Evolutionary conservation across 2,888 invertebrate genomes (phyloP).

Genomic region (Priocnemis perturbator): DNA sequence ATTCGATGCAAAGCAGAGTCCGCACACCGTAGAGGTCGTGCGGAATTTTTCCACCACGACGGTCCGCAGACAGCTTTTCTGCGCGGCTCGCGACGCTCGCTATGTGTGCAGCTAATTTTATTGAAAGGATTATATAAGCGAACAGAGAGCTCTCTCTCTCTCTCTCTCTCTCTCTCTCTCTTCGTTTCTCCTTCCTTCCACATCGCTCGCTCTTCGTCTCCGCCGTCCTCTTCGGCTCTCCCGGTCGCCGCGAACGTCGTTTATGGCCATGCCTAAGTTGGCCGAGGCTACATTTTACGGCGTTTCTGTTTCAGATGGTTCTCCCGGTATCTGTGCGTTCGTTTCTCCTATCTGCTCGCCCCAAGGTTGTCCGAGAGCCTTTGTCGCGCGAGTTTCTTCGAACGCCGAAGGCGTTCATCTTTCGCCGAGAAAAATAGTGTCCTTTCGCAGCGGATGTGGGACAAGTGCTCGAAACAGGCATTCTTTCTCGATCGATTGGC

Average conservation of each 20-base stretch:
- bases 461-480: too few species aligned
- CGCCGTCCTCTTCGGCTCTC: slow-evolving; percentile 25
- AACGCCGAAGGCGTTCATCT: slow-evolving; percentile 28
- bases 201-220: slow-evolving; percentile 34
- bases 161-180: slow-evolving; percentile 18
- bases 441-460: too few species aligned
- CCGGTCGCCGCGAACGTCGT: slow-evolving; percentile 56
- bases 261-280: slow-evolving; percentile 72
- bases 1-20: too few species aligned
- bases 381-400: slow-evolving; percentile 41
- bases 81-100: slow-evolving; percentile 1
- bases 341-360: slow-evolving; percentile 60
- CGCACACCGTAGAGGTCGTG: too few species aligned
- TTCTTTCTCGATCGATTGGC: too few species aligned
- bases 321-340: slow-evolving; percentile 60
- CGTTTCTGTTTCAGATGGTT: slow-evolving; percentile 68
- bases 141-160: slow-evolving; percentile 10
- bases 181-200: slow-evolving; percentile 30
- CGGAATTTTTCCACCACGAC: too few species aligned
- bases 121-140: slow-evolving; percentile 47
- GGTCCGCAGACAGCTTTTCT: neutral
- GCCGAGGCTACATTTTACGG: slow-evolving; percentile 73
- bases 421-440: slow-evolving; percentile 4
- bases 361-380: slow-evolving; percentile 59
- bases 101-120: slow-evolving; percentile 39